Percentiles rank a stretch among this genome's conserved stretches.
phyloP scores from a whole-genome alignment of 2,888 invertebrate genomes.

The Monoplex corrugatus region DNA sequence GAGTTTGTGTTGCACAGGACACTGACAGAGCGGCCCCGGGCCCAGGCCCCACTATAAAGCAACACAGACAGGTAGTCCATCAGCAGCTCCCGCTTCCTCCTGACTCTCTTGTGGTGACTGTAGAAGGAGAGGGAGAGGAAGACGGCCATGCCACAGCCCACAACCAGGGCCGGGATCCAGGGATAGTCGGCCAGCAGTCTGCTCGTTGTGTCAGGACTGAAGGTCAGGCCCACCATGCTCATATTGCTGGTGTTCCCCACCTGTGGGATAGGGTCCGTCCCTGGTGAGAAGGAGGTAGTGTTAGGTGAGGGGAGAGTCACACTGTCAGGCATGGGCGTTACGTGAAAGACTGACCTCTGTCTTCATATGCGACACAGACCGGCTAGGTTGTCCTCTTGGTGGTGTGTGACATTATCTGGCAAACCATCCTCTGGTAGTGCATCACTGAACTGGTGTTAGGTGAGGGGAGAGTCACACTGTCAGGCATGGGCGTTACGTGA shows the following conservation, averaged over 20 bases:
- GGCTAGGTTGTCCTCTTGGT: no score
- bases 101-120: conserved; percentile 52
- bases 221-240: not conserved
- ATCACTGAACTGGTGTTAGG: not conserved
- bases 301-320: not conserved
- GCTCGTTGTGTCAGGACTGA: not conserved
- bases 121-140: conserved; percentile 56
- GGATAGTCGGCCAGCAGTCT: conserved; percentile 23
- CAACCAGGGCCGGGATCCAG: conserved; percentile 55
- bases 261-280: not conserved
- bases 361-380: no score
- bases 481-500: conserved; percentile 1
- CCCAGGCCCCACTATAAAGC: conserved; percentile 51
- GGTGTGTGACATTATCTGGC: no score
- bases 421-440: no score
- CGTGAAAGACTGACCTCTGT: no score
- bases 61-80: conserved; percentile 58
- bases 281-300: not conserved
- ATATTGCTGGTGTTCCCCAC: not conserved
- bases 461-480: not conserved
- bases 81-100: conserved; percentile 54
- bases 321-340: not conserved
- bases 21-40: conserved; percentile 55
- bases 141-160: conserved; percentile 52
- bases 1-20: conserved; percentile 57